A percentile compares a stretch with the other conserved stretches of the same genome.
Conservation (phyloP, 2,113 vertebrate genomes). For the Lasiurus cinereus region DNA sequence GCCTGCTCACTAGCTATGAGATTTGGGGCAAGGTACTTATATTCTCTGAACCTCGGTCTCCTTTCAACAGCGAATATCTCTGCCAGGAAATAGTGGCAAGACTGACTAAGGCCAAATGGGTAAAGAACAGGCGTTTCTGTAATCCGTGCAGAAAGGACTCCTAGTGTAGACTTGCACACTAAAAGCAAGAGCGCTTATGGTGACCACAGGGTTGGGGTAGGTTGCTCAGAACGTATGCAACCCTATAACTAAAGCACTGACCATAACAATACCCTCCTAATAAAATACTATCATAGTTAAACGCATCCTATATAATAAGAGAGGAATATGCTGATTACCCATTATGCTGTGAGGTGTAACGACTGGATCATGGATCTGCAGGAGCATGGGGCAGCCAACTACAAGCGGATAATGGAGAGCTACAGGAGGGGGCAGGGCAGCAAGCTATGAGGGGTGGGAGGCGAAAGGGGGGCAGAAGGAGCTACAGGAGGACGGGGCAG, state of each 20-base stretch:
- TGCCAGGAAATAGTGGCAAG: background rate
- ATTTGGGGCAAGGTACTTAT: background rate
- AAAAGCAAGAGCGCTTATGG: background rate
- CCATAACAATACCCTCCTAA: background rate
- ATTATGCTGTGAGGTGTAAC: no score
- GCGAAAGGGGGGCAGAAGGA: no score
- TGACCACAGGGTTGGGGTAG: background rate
- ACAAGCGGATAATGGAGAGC: no score
- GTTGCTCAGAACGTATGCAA: background rate
- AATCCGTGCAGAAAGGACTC: background rate
- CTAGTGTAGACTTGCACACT: background rate
- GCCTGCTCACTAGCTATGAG: background rate
- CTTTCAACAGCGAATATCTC: background rate
- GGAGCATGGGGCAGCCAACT: no score
- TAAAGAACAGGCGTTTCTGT: background rate
- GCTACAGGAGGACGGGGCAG: no score
- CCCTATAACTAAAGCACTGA: background rate
- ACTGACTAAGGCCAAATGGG: background rate
- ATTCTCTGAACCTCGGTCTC: background rate
- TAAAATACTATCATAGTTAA: background rate
- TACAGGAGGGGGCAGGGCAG: no score
- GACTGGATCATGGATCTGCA: no score
- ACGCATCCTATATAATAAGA: background rate
- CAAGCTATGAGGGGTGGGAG: no score
- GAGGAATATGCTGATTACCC: no score